phyloP scores from a whole-genome alignment of 2,113 vertebrate genomes.

The Cheirogaleus medius region DNA sequence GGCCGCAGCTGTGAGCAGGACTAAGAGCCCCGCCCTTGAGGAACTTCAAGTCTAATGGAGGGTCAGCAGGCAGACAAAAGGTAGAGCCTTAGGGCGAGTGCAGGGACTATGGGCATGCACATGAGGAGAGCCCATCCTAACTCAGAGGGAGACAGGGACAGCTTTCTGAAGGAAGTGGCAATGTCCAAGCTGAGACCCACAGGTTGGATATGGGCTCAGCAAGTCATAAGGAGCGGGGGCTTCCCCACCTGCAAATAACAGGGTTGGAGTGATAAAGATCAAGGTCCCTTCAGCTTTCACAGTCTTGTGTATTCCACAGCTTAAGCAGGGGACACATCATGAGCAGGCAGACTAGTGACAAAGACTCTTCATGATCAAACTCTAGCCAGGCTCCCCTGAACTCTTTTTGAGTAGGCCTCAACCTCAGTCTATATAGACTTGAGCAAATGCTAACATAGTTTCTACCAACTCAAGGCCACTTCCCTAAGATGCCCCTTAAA shows the following conservation, averaged over 20 bases:
- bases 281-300: not conserved
- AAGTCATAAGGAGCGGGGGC: not conserved
- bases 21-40: not conserved
- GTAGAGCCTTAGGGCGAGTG: not conserved
- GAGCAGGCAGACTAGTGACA: not conserved
- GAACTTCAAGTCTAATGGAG: not conserved
- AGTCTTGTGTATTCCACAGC: not conserved
- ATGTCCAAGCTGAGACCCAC: not conserved
- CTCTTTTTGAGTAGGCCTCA: not conserved
- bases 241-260: not conserved
- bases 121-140: not conserved
- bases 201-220: not conserved
- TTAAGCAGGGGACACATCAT: fast-evolving
- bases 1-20: not conserved
- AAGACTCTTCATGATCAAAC: not conserved
- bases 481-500: not conserved
- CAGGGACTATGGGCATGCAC: not conserved
- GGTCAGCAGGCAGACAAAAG: not conserved
- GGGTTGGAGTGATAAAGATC: not conserved
- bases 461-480: not conserved
- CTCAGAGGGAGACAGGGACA: not conserved
- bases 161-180: not conserved
- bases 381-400: not conserved
- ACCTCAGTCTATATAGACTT: not conserved
- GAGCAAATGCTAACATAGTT: not conserved